Evolutionary conservation across 1,140 invertebrate genomes (phyloP).

Genomic region (Phymorhynchus buccinoides): DNA sequence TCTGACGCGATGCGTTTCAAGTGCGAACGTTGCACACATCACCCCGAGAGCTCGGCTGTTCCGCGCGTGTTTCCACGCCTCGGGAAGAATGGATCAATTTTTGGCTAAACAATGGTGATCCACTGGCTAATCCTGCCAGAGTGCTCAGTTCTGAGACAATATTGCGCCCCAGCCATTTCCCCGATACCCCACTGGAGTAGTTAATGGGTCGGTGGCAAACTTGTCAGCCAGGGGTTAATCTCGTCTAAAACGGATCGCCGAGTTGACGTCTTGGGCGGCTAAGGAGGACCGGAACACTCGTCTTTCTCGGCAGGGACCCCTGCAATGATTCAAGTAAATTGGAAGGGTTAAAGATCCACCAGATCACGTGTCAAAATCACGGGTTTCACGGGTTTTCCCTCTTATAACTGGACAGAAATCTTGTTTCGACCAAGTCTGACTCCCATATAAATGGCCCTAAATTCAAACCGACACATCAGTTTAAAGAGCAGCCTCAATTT

Average conservation of each 20-base stretch:
- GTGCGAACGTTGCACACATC: not conserved
- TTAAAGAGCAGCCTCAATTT: too few species aligned
- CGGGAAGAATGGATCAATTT: conserved; percentile 26
- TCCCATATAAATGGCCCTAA: too few species aligned
- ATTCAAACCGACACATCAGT: too few species aligned
- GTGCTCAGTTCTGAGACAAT: conserved; percentile 23
- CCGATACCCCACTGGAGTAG: conserved; percentile 22
- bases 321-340: conserved; percentile 12
- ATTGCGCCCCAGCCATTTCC: conserved; percentile 5
- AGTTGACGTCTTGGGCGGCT: conserved; percentile 35
- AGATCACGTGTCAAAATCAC: too few species aligned
- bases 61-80: not conserved
- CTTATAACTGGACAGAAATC: too few species aligned
- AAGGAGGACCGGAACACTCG: conserved; percentile 1
- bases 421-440: too few species aligned
- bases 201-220: conserved; percentile 34
- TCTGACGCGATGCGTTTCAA: conserved; percentile 25
- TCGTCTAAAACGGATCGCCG: conserved; percentile 34
- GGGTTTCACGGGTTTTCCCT: too few species aligned
- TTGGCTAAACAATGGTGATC: not conserved
- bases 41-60: not conserved
- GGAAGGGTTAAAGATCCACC: too few species aligned
- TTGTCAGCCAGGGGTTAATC: conserved; percentile 36
- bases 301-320: conserved; percentile 2
- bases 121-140: conserved; percentile 32